Conservation (phyloP, 2,888 invertebrate genomes). For the Stratiomys singularior region DNA sequence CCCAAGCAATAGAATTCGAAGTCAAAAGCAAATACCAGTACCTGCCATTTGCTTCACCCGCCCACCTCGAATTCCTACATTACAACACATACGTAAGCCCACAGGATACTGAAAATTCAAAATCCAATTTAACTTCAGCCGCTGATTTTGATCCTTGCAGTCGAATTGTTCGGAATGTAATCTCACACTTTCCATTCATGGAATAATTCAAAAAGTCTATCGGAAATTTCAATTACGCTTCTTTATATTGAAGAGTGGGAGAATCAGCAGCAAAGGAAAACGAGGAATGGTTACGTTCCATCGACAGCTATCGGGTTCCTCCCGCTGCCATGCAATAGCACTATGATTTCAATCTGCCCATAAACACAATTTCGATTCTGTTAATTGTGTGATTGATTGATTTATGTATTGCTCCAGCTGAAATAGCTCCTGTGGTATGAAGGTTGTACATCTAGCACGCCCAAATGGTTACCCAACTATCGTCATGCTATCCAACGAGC, state of each 20-base stretch:
- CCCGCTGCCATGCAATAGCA: neutral
- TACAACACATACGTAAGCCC: neutral
- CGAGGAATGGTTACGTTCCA: neutral
- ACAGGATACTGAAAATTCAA: constrained; percentile 13
- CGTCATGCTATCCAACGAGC: neutral
- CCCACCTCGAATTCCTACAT: too few relatives aligned
- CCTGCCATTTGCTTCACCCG: too few relatives aligned
- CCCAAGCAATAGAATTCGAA: too few relatives aligned
- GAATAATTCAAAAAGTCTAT: constrained; percentile 34
- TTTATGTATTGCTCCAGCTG: constrained; percentile 57
- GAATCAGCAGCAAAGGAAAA: neutral
- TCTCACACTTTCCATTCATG: constrained; percentile 40
- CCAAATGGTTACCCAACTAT: constrained; percentile 24
- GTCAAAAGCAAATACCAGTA: too few relatives aligned
- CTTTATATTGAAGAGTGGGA: constrained; percentile 1
- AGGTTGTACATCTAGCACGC: constrained; percentile 16
- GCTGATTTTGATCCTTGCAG: constrained; percentile 32
- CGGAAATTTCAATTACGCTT: constrained; percentile 44
- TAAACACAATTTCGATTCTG: constrained; percentile 53
- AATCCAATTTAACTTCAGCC: constrained; percentile 32
- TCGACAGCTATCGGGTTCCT: neutral
- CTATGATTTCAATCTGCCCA: constrained; percentile 28
- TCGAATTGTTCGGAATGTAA: constrained; percentile 35
- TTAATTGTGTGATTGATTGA: constrained; percentile 62
- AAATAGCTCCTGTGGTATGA: constrained; percentile 2